Evolutionary conservation across 2,888 invertebrate species (phyloP).

Genomic region (Cancer borealis): DNA sequence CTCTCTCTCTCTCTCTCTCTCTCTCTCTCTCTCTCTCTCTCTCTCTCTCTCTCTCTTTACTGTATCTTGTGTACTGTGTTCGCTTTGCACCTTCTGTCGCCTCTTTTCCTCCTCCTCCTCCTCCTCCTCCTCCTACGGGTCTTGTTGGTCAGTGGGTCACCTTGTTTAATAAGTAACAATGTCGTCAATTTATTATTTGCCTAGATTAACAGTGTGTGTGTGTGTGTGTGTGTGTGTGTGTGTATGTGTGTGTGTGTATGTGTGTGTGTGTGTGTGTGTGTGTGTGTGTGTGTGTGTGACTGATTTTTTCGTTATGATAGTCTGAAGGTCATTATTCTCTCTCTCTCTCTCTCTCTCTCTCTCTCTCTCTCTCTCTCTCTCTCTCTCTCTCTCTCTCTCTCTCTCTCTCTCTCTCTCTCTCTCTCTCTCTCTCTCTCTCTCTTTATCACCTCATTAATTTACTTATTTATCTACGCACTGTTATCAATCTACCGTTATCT

Average conservation of each 20-base stretch:
- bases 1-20: constrained; percentile 57
- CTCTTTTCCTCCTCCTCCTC: constrained; percentile 33
- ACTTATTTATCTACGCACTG: not conserved
- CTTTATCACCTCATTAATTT: constrained; percentile 78
- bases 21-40: constrained; percentile 59
- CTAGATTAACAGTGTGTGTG: not conserved
- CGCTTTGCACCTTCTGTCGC: not conserved
- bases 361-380: constrained; percentile 87
- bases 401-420: constrained; percentile 84
- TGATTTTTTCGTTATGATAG: not conserved
- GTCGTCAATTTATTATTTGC: not conserved
- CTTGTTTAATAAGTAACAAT: not conserved
- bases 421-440: constrained; percentile 78
- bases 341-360: constrained; percentile 84
- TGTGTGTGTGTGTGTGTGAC: not conserved
- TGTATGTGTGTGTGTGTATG: not conserved
- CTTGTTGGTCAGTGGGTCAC: not conserved
- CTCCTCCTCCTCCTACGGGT: not conserved
- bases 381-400: constrained; percentile 90
- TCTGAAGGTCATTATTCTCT: not conserved
- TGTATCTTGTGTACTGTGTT: not conserved
- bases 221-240: not conserved
- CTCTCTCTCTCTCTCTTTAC: not conserved
- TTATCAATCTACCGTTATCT: constrained; percentile 80
- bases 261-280: not conserved